Percentiles rank a stretch among this genome's conserved stretches.
Conservation (phyloP, 2,113 vertebrate genomes). For the Danio rerio region GRCz12tu NC_133191.1:9156001-9156500, state of each 20-base stretch:
- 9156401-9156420: neutral
- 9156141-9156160: slow-evolving; percentile 10
- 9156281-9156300: too few relatives aligned
- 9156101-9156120: slow-evolving; percentile 42
- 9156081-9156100: neutral
- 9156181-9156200: neutral
- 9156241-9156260: too few relatives aligned
- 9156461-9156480: too few relatives aligned
- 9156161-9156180: neutral
- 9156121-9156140: slow-evolving; percentile 46
- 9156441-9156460: too few relatives aligned
- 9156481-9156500: too few relatives aligned
- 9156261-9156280: neutral
- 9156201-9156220: neutral
- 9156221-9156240: neutral
- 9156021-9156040: slow-evolving; percentile 11
- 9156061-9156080: slow-evolving; percentile 26
- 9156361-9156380: neutral
- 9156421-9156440: too few relatives aligned
- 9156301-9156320: neutral
- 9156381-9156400: neutral
- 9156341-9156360: neutral
- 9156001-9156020: neutral
- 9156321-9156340: neutral
- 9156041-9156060: slow-evolving; percentile 21